Conservation (phyloP, 2,113 vertebrate genomes). For the Suncus etruscus region DNA sequence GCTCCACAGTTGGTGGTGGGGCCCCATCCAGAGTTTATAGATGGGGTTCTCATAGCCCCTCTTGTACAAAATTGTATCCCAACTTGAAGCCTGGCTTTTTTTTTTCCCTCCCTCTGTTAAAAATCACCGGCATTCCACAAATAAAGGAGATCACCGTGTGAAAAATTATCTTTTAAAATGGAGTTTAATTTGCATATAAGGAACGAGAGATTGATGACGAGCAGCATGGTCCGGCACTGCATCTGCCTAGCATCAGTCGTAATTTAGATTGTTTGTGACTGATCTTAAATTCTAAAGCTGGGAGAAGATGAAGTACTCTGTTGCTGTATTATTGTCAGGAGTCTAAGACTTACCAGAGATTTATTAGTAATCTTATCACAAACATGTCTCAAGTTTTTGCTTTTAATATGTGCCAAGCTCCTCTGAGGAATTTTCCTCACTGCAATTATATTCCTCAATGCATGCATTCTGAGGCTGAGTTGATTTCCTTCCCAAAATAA, state of each 20-base stretch:
- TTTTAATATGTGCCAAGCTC: slow-evolving; percentile 95
- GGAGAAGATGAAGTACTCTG: slow-evolving; percentile 92
- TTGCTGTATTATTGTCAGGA: slow-evolving; percentile 94
- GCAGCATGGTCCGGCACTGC: slow-evolving; percentile 86
- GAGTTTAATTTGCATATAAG: slow-evolving; percentile 96
- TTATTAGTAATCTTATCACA: slow-evolving; percentile 97
- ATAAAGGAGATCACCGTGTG: slow-evolving; percentile 89
- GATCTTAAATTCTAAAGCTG: slow-evolving; percentile 94
- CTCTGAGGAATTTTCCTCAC: slow-evolving; percentile 92
- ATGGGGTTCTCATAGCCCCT: not conserved
- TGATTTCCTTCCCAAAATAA: slow-evolving; percentile 94
- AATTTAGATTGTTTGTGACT: slow-evolving; percentile 94
- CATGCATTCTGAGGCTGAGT: slow-evolving; percentile 89
- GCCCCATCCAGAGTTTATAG: slow-evolving; percentile 56
- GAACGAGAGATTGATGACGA: slow-evolving; percentile 92
- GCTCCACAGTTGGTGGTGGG: slow-evolving; percentile 66
- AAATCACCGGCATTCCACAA: slow-evolving; percentile 86
- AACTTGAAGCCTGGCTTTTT: slow-evolving; percentile 61
- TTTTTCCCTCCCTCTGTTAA: slow-evolving; percentile 75
- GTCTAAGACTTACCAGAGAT: slow-evolving; percentile 93
- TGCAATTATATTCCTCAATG: slow-evolving; percentile 93
- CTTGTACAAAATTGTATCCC: not conserved
- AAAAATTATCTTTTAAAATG: slow-evolving; percentile 96
- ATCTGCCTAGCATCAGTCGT: slow-evolving; percentile 92
- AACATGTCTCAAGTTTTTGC: slow-evolving; percentile 95